phyloP scores from a whole-genome alignment of 1,140 invertebrate genomes.

The Rhagoletis zephyria region DNA sequence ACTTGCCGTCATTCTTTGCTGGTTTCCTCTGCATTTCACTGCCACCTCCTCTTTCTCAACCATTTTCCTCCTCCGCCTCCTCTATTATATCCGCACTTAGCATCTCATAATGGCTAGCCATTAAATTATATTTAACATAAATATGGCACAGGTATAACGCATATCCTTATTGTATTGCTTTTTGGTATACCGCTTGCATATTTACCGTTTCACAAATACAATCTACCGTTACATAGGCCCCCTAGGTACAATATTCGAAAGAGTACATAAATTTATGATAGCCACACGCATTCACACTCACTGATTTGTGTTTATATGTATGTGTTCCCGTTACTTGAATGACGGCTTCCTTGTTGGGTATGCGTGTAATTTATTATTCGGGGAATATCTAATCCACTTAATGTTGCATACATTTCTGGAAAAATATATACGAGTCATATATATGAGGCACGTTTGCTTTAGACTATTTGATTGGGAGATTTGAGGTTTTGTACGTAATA shows the following conservation, averaged over 20 bases:
- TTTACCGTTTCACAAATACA: constrained; percentile 16
- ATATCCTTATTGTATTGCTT: constrained; percentile 26
- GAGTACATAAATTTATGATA: constrained; percentile 25
- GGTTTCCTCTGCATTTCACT: background rate
- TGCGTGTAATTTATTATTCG: constrained; percentile 33
- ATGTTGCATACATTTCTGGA: constrained; percentile 26
- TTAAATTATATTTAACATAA: constrained; percentile 50
- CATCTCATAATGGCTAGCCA: constrained; percentile 43
- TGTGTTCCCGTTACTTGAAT: background rate
- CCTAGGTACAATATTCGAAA: background rate
- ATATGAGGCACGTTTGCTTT: background rate
- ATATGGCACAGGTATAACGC: background rate
- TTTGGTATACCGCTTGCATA: background rate
- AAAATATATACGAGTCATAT: background rate
- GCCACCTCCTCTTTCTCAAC: background rate
- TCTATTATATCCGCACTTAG: background rate
- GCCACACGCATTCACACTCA: background rate
- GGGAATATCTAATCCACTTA: constrained; percentile 2
- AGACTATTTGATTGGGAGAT: constrained; percentile 41
- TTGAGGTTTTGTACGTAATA: constrained; percentile 2
- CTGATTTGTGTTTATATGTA: background rate
- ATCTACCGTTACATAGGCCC: background rate
- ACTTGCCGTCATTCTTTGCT: background rate
- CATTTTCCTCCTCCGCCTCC: background rate
- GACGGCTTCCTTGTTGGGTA: background rate